A percentile compares a stretch with the other conserved stretches of the same genome.
phyloP scores from a whole-genome alignment of 2,797 vertebrate species.

The Squalus acanthias region DNA sequence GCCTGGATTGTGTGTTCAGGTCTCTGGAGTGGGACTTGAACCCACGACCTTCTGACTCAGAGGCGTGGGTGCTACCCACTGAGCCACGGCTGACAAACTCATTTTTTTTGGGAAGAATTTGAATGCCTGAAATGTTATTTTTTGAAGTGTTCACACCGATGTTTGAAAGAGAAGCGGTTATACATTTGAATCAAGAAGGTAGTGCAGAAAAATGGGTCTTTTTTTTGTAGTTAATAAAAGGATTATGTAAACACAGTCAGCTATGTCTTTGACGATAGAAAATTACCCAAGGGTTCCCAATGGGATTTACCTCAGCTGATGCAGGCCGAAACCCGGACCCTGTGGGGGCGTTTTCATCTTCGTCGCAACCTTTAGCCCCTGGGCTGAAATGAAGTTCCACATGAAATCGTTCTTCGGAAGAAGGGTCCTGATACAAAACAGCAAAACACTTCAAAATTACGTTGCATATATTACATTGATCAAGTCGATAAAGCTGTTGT shows the following conservation, averaged over 20 bases:
- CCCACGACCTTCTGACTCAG: background rate
- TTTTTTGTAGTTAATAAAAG: background rate
- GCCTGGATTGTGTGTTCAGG: background rate
- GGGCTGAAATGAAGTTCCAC: conserved; percentile 98
- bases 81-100: background rate
- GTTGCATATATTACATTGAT: background rate
- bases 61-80: background rate
- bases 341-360: conserved; percentile 79
- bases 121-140: background rate
- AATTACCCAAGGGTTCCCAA: background rate
- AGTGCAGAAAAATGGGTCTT: background rate
- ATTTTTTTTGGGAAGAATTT: background rate
- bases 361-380: conserved; percentile 85
- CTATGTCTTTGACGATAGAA: background rate
- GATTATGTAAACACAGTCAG: background rate
- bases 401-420: conserved; percentile 91
- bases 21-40: background rate
- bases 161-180: background rate
- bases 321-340: conserved; percentile 91
- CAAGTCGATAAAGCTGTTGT: background rate
- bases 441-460: background rate
- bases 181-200: background rate
- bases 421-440: conserved; percentile 65
- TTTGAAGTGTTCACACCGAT: background rate
- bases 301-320: conserved; percentile 74